phyloP scores from a whole-genome alignment of 2,888 invertebrate species.

The Melinopterus prodromus region DNA sequence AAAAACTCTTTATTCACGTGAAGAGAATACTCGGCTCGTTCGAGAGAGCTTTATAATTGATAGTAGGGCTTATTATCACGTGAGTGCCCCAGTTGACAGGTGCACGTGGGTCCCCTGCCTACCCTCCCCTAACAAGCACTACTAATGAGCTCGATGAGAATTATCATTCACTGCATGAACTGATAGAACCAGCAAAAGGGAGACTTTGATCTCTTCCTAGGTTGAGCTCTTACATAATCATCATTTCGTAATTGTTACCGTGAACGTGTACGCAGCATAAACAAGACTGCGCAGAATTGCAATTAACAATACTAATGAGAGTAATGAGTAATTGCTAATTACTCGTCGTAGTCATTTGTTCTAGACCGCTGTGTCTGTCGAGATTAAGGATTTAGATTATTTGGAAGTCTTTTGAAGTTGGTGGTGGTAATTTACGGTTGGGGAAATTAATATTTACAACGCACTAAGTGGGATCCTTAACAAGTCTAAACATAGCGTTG shows the following conservation, averaged over 20 bases:
- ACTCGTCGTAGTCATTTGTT: neutral
- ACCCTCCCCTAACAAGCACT: neutral
- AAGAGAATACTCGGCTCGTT: neutral
- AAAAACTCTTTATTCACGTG: neutral
- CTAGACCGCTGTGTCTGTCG: neutral
- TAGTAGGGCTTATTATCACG: neutral
- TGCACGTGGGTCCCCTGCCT: neutral
- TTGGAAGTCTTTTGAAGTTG: neutral
- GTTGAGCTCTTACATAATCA: neutral
- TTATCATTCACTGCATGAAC: neutral
- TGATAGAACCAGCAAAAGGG: neutral
- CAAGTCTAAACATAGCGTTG: neutral
- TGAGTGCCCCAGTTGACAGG: neutral
- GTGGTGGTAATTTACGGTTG: neutral
- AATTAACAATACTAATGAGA: neutral
- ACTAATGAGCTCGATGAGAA: neutral
- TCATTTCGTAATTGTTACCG: neutral
- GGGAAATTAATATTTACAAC: neutral
- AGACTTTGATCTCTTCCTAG: neutral
- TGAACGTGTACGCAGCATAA: neutral
- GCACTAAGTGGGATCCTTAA: neutral
- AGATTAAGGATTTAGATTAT: neutral
- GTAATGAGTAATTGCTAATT: neutral
- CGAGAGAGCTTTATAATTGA: conserved; percentile 4
- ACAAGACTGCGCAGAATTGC: neutral